Conservation (phyloP, 92 coral and sea anemone genomes). For the Metridium senile region DNA sequence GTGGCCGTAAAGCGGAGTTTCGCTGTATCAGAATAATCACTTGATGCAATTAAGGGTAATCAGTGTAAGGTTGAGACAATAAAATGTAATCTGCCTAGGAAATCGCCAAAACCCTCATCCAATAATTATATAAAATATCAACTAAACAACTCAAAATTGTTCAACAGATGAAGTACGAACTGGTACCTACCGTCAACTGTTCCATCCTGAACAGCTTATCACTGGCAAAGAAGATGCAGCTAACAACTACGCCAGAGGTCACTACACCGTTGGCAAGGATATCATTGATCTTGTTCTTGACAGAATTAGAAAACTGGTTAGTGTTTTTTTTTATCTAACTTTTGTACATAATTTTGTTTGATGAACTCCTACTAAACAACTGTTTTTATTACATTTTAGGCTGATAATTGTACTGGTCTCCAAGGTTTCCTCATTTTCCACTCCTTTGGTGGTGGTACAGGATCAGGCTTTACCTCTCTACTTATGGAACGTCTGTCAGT, state of each 20-base stretch:
- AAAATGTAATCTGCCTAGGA: no score
- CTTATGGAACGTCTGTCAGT: slow-evolving; percentile 96
- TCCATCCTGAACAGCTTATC: slow-evolving; percentile 90
- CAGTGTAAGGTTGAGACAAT: no score
- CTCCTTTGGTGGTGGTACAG: slow-evolving; percentile 94
- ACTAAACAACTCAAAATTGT: no score
- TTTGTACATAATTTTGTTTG: background rate
- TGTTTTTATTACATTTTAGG: slow-evolving; percentile 38
- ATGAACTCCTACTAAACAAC: background rate
- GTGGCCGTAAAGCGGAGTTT: no score
- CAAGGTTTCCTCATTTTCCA: slow-evolving; percentile 96
- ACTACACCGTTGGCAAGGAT: slow-evolving; percentile 88
- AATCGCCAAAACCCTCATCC: no score
- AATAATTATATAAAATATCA: no score
- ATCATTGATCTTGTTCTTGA: slow-evolving; percentile 72
- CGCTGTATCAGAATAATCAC: no score
- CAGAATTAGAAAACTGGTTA: slow-evolving; percentile 72
- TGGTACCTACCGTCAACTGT: slow-evolving; percentile 86
- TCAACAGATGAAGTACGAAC: slow-evolving; percentile 78
- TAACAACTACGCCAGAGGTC: slow-evolving; percentile 97
- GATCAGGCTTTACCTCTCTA: slow-evolving; percentile 95
- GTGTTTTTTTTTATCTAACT: background rate
- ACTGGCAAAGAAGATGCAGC: slow-evolving; percentile 98
- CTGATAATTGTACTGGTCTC: slow-evolving; percentile 93
- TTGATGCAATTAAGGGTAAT: no score